phyloP scores from a whole-genome alignment of 2,888 invertebrate species.

The Heliconius ismenius region DNA sequence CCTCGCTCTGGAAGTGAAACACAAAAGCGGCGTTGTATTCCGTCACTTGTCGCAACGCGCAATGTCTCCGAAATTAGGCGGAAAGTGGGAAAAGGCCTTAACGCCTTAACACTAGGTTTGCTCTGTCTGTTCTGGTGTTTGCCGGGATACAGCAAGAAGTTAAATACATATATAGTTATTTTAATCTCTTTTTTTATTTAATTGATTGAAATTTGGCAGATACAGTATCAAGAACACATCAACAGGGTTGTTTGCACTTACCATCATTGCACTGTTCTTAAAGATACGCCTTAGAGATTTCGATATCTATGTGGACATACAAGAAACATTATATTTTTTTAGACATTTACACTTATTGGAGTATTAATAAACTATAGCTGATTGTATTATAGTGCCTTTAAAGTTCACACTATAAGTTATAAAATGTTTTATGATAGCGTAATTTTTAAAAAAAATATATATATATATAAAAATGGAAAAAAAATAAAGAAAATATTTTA shows the following conservation, averaged over 20 bases:
- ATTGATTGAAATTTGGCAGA: background rate
- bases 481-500: background rate
- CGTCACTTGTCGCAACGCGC: no score
- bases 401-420: background rate
- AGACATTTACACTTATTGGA: conserved; percentile 5
- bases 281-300: background rate
- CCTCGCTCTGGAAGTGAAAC: background rate
- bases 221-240: background rate
- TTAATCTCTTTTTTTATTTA: no score
- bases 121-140: background rate
- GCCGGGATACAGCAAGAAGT: background rate
- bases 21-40: background rate
- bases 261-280: background rate
- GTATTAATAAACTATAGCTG: background rate
- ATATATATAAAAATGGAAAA: background rate
- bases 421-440: background rate
- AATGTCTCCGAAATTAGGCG: background rate
- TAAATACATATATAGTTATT: no score
- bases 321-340: conserved; percentile 18
- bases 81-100: background rate
- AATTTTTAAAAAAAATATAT: background rate
- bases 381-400: conserved; percentile 15
- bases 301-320: background rate
- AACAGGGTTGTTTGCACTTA: background rate
- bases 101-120: background rate